Evolutionary conservation across 2,113 vertebrate genomes (phyloP), one percentile per base, ranked within the genome.

Genomic region (Hyaena hyaena): DNA sequence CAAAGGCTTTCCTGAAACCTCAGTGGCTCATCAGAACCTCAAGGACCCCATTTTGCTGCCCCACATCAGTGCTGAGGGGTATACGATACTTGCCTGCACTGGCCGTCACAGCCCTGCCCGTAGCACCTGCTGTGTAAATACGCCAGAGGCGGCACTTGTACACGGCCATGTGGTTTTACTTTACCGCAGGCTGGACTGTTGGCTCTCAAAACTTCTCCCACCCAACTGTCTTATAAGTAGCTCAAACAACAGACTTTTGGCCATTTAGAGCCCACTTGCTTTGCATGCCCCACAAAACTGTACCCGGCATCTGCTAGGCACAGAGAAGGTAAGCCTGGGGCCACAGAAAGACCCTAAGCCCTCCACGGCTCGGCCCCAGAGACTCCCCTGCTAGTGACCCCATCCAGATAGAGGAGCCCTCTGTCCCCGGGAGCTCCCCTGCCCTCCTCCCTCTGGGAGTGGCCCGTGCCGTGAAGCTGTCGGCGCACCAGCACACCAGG

Each of bases 1-100:
- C 0, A 14, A 69, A 43, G 83, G 43, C 63, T 11, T 45, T 48
- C 12, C 65, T 4, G 2, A 77, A 77, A 73, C 53, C 58, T 26
- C 61, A 1, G 0, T 15, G 35, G n/a, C 45, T 80, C 43, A 35
- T 5, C 4, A 0, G 55, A 33, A 50, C 31, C 35, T 5, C 17
- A 10, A 58, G 79, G 35, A 23, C 33, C n/a, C 58, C 24, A 0
- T 48, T 80, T 68, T 33, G 10, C 73, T 23, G 33, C 50, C 28
- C 23, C 68, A 26, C 12, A 10, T 33, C 23, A 33, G n/a, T 16
- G 1, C 33, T 4, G 31, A 69, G 61, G 19, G 50, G 65, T 43
- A 12, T 39, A 43, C 6, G 1, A 24, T 1, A 53, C 48, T 24
- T 28, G 31, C 31, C 39, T 7, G 16, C 33, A 10, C 26, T 3